These are phyloP conservation scores for Drosophila prolongata DNA, from an alignment of 2,888 invertebrate genomes.

Conservation along the genomic window DNA sequence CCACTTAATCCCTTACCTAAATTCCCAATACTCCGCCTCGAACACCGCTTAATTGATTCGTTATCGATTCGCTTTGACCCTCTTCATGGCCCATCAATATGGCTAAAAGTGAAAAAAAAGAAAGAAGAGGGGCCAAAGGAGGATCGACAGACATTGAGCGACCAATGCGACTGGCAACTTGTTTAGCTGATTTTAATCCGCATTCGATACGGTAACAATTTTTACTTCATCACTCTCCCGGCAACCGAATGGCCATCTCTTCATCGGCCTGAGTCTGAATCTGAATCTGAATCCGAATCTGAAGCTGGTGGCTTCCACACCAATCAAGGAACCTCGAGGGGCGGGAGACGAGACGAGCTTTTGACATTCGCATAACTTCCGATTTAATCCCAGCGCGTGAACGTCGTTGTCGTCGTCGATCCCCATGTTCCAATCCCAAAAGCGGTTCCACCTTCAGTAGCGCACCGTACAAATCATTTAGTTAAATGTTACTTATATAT, in stretches of 20 bases:
- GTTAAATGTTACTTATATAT: no score
- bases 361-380: constrained; percentile 80
- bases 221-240: constrained; percentile 74
- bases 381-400: constrained; percentile 78
- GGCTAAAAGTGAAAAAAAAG: not conserved
- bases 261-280: constrained; percentile 16
- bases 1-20: not conserved
- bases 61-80: constrained; percentile 35
- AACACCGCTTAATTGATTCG: constrained; percentile 52
- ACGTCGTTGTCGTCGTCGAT: constrained; percentile 57
- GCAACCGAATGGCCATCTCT: constrained; percentile 23
- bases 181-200: constrained; percentile 82
- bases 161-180: constrained; percentile 61
- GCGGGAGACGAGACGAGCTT: constrained; percentile 45
- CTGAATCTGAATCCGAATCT: not conserved
- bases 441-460: constrained; percentile 1
- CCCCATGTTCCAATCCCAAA: constrained; percentile 38
- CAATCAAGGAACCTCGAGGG: constrained; percentile 25
- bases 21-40: not conserved
- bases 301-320: constrained; percentile 10
- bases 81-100: constrained; percentile 14
- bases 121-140: not conserved
- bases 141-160: constrained; percentile 38
- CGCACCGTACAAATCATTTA: not conserved
- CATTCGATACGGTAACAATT: constrained; percentile 83